Conservation (phyloP, 2,888 invertebrate species). For the Seladonia tumulorum region DNA sequence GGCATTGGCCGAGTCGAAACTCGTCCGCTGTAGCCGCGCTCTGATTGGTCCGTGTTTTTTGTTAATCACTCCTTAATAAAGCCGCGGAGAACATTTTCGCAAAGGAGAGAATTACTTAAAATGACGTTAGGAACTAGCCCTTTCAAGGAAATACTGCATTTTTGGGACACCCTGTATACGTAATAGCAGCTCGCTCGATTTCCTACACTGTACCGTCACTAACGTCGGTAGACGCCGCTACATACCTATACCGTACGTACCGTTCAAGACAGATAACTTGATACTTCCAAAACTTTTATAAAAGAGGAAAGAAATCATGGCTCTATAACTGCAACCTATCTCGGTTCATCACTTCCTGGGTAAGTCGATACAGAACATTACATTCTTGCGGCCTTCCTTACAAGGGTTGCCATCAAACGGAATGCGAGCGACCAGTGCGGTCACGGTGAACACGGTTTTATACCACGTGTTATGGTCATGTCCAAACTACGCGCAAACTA, state of each 20-base stretch:
- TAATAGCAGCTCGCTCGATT: neutral
- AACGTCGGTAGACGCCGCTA: neutral
- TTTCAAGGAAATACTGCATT: too few species aligned
- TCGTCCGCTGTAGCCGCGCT: too few species aligned
- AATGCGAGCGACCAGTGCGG: slow-evolving; percentile 9
- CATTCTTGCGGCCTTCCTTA: slow-evolving; percentile 11
- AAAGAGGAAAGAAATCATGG: slow-evolving; percentile 1
- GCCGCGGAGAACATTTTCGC: too few species aligned
- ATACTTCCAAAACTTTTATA: neutral
- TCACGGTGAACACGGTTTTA: slow-evolving; percentile 10
- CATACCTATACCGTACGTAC: neutral
- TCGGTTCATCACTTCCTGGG: slow-evolving; percentile 5
- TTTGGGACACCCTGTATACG: too few species aligned
- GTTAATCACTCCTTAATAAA: too few species aligned
- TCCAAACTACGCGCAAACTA: neutral
- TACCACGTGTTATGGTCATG: slow-evolving; percentile 1
- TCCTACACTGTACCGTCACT: neutral
- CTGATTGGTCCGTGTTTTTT: too few species aligned
- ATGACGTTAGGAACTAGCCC: too few species aligned
- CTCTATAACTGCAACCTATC: neutral
- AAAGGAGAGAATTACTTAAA: too few species aligned
- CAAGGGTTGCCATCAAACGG: slow-evolving; percentile 8
- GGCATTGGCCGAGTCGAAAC: too few species aligned
- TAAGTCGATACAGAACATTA: slow-evolving; percentile 11
- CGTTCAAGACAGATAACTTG: neutral